Conservation (phyloP, 2,888 invertebrate species). For the Chymomyza fuscimana region DNA sequence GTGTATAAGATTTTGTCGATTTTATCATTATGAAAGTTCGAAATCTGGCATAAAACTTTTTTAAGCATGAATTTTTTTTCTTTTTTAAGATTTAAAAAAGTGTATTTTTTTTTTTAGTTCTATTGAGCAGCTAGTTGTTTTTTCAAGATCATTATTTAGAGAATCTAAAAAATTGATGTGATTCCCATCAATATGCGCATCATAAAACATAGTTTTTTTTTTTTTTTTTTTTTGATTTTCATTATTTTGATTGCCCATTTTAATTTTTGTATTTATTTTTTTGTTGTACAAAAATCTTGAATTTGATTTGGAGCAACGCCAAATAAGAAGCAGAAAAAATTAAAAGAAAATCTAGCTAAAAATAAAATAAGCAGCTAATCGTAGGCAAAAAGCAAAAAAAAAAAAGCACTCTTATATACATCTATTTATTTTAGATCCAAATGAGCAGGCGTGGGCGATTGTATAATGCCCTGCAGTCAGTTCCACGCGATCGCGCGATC, state of each 20-base stretch:
- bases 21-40: too few species aligned
- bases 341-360: conserved; percentile 52
- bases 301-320: conserved; percentile 47
- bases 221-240: not conserved
- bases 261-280: conserved; percentile 21
- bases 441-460: conserved; percentile 44
- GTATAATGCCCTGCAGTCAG: conserved; percentile 43
- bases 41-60: too few species aligned
- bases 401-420: not conserved
- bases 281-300: conserved; percentile 15
- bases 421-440: not conserved
- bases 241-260: not conserved
- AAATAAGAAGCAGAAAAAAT: conserved; percentile 49
- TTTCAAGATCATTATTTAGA: not conserved
- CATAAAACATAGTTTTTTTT: not conserved
- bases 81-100: too few species aligned
- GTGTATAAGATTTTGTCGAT: too few species aligned
- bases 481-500: not conserved
- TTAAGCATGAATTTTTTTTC: too few species aligned
- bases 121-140: not conserved
- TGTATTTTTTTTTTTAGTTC: too few species aligned
- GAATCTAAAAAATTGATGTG: not conserved
- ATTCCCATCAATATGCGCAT: not conserved
- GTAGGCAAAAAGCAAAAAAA: conserved; percentile 40
- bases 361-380: conserved; percentile 50